These are phyloP conservation scores for Drosophila sturtevanti DNA, from an alignment of 1,140 invertebrate genomes.

Conservation along the genomic window DNA sequence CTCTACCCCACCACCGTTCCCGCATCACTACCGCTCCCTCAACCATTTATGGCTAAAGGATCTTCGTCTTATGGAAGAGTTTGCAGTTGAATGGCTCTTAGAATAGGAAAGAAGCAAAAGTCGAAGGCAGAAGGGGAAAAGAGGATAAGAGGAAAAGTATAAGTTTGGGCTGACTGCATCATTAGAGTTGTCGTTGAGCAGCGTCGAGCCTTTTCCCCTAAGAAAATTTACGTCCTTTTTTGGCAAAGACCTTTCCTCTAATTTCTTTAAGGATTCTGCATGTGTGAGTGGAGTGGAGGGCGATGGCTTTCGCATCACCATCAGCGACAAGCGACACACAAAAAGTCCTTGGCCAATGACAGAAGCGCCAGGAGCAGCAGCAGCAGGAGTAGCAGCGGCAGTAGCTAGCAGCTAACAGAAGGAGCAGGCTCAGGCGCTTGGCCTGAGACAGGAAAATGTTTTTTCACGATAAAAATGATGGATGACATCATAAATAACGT, in stretches of 20 bases:
- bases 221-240: conserved; percentile 76
- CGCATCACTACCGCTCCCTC: too few species aligned
- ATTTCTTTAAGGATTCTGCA: conserved; percentile 74
- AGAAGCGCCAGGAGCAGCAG: conserved; percentile 34
- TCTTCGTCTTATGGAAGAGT: conserved; percentile 19
- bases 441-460: conserved; percentile 82
- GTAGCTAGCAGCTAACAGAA: conserved; percentile 40
- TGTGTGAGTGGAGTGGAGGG: conserved; percentile 36
- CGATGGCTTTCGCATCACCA: conserved; percentile 22
- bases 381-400: conserved; percentile 42
- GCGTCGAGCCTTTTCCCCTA: conserved; percentile 43
- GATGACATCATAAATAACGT: conserved; percentile 82
- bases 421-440: conserved; percentile 54
- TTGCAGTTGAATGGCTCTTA: conserved; percentile 74
- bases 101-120: conserved; percentile 3
- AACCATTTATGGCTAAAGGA: conserved; percentile 44
- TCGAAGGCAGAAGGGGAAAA: background rate
- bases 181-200: conserved; percentile 68
- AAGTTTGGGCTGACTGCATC: conserved; percentile 59
- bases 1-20: background rate
- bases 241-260: conserved; percentile 74
- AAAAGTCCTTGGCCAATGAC: conserved; percentile 80
- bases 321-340: conserved; percentile 75
- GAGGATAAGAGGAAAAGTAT: background rate
- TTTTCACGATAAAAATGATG: conserved; percentile 83